Evolutionary conservation across 2,888 invertebrate genomes (phyloP).

Genomic region (Agrypnus murinus): DNA sequence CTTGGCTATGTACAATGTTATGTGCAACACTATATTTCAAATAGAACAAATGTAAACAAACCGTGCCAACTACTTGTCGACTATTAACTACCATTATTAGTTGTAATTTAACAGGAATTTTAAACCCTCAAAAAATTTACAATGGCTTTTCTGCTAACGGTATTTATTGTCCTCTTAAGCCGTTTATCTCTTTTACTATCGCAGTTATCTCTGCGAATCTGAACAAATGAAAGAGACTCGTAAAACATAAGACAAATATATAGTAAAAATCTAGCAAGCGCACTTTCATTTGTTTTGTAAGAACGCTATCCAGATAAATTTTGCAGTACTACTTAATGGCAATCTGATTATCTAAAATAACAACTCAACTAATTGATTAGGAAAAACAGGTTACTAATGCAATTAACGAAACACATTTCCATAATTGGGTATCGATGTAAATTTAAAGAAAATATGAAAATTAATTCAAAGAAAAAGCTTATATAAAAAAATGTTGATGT

Average conservation of each 20-base stretch:
- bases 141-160: background rate
- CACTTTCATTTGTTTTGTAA: background rate
- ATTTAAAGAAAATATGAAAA: too few relatives aligned
- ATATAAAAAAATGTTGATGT: constrained; percentile 11
- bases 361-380: background rate
- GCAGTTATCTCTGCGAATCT: background rate
- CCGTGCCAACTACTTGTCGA: constrained; percentile 4
- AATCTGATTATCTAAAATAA: constrained; percentile 14
- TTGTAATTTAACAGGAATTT: background rate
- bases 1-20: constrained; percentile 6
- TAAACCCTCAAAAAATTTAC: background rate
- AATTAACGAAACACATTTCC: too few relatives aligned
- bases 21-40: background rate
- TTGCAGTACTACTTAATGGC: constrained; percentile 11
- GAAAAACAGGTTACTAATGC: too few relatives aligned
- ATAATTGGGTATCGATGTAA: too few relatives aligned
- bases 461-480: background rate
- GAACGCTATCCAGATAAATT: background rate
- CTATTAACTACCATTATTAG: background rate
- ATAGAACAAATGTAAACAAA: background rate
- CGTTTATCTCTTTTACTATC: background rate
- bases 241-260: too few relatives aligned
- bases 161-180: background rate
- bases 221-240: background rate
- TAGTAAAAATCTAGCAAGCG: background rate